Base-by-base conservation (phyloP, 2,888 invertebrate genomes). In the Polymixis flavicincta region DNA sequence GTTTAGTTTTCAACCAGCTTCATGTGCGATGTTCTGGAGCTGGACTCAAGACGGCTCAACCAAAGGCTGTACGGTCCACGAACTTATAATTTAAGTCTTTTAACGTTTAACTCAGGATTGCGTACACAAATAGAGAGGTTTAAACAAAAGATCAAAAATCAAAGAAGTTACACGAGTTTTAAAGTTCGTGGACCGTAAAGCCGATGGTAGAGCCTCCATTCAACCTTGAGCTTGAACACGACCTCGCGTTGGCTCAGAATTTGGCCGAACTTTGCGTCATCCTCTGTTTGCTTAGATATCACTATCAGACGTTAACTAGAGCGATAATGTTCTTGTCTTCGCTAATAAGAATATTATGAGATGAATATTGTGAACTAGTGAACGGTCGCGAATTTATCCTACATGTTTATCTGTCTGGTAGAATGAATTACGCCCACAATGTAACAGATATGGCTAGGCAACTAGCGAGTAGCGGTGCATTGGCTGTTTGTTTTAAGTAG, bases 131-230 rank as follows among this genome's bases (percentile, higher is more conserved):
- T 42, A 59, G 13, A 77, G 28, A 17, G 14, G 25, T 71, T 6
- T 22, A 54, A 78, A 78, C 48, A 69, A 69, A 60, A 54, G 28
- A 52, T 52, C 54, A 37, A 45, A 57, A 64, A 42, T 37, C 28
- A 17, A 64, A 68, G 42, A 22, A 19, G 50, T 48, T 48, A 57
- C 48, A 48, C 54, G 11, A 52, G 59, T 70, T 14, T 68, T 61
- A 37, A 73, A 82, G 71, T 80, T 78, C 78, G 70, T 83, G 73
- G 66, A 86, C 87, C 87, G 86, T 85, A 76, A 83, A 87, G 71
- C 87, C 78, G 76, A 55, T 71, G 71, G 52, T 64, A 78, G 76
- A 87, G 60, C 82, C 84, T 84, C 73, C 71, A 11, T 74, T n/a
- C 61, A 45, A 76, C 85, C 84, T 85, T 75, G 76, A 76, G 78